Evolutionary conservation across 2,113 vertebrate genomes (phyloP), one percentile per base, ranked within the genome.

Genomic region (Poecilia latipinna): DNA sequence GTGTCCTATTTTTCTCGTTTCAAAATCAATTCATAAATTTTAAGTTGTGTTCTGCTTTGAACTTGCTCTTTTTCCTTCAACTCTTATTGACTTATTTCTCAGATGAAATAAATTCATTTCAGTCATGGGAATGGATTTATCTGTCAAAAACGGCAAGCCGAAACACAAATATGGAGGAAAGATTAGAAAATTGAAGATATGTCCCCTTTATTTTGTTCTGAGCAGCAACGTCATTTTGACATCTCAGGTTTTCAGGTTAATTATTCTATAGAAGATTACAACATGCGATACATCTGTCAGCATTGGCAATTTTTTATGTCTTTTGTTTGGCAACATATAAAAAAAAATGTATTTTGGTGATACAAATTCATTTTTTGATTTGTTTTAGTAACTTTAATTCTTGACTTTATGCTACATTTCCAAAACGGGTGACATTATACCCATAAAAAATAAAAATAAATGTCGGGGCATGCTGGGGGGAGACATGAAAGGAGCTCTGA

Each of bases 401-500:
- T 37, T 33, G 22, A 63, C 48, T 24, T 29, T 68, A 63, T 0
- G 8, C 26, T 54, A 19, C 12, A 62, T 67, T 77, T 65, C 54
- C 76, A 73, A 10, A 77, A 32, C 39, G 62, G 17, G 29, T 51
- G 51, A 72, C 74, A 31, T 65, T 44, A 70, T 39, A 68, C 33
- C 32, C 67, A 68, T 60, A 31, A 32, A 33, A 37, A 6, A 31
- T 2, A 29, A 29, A 29, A 29, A 15, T 26, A 29, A 29, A 15
- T 26, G 4, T 61, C n/a, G 31, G 42, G 51, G n/a, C 24, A 65
- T 65, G 2, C 28, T 39, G 42, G 37, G 32, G 32, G 32, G 32
- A 61, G 69, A 79, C 62, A 76, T 79, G 33, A 68, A 70, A 32
- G 51, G 29, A 42, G 29, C 51, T 64, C 35, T 73, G 65, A 78